Base-by-base conservation (phyloP, 2,797 vertebrate genomes). In the Propithecus deckenii region DNA sequence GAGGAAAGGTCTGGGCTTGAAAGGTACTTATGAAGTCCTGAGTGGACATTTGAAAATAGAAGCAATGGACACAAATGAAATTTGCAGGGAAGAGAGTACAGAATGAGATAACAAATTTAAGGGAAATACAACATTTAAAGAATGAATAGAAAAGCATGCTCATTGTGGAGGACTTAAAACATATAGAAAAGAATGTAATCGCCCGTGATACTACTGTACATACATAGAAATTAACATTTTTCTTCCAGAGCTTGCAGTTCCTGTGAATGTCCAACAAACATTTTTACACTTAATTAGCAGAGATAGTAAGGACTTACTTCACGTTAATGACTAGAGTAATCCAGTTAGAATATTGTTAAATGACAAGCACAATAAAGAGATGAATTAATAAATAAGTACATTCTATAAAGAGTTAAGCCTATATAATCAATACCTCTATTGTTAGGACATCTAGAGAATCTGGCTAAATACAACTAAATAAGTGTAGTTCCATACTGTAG, bases 261-360 rank as follows among this genome's bases (percentile, higher is more conserved):
- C 15, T 43, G n/a, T 74, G 14, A 90, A 52, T 80, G 90, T 43
- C 28, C 41, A 72, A 32, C 57, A 91, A 94, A 71, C 2, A 59
- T 78, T 67, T 92, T 74, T 79, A 88, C 23, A 79, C n/a, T 84
- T 61, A 74, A 89, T 94, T 69, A 91, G 15, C 59, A 88, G 63
- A 86, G 22, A 57, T 79, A 71, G 43, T 46, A 85, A 61, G 25
- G 89, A 41, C 20, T 85, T 38, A 67, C 48, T 95, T 9, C 72
- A 28, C 75, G 43, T 90, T 86, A 55, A 80, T 71, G 46, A 74
- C 35, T 71, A 89, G 72, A 59, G 48, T 67, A 86, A 63, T 69
- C 15, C n/a, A 48, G 25, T 11, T 59, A 71, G 18, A 55, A 86
- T 76, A 83, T 41, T 86, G n/a, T 94, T 91, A 93, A 93, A 63